Conservation (phyloP, 2,888 invertebrate genomes). For the Polyploca ridens region DNA sequence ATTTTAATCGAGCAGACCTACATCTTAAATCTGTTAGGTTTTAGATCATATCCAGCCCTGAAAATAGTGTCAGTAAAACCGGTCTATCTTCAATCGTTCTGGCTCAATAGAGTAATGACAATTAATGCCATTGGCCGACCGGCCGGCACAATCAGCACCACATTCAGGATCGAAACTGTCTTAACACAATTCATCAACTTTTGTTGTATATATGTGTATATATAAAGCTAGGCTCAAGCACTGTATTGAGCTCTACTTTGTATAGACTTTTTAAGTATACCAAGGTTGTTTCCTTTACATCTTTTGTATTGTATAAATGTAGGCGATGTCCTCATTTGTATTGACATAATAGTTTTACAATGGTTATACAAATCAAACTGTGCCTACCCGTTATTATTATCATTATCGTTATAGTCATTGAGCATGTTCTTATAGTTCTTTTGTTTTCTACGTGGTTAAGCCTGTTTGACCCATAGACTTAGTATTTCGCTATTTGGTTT, state of each 20-base stretch:
- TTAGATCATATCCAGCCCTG: too few species aligned
- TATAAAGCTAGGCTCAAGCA: constrained; percentile 7
- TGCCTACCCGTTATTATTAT: not conserved
- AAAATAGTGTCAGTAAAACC: not conserved
- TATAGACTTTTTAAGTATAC: constrained; percentile 11
- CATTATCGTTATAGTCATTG: not conserved
- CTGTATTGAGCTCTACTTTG: constrained; percentile 4
- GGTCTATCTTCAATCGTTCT: not conserved
- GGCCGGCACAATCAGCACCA: constrained; percentile 22
- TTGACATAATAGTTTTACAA: constrained; percentile 1
- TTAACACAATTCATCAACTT: constrained; percentile 27
- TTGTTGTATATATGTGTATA: constrained; percentile 24
- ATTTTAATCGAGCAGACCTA: too few species aligned
- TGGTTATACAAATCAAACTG: not conserved
- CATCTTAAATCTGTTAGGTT: too few species aligned
- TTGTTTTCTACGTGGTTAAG: too few species aligned
- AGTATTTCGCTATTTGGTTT: too few species aligned
- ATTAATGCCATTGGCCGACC: constrained; percentile 27
- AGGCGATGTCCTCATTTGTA: not conserved
- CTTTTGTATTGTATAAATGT: constrained; percentile 10
- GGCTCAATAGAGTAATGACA: constrained; percentile 37
- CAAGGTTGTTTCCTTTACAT: constrained; percentile 5
- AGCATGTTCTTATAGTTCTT: too few species aligned
- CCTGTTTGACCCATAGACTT: too few species aligned
- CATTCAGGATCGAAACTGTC: constrained; percentile 14